Base-by-base conservation (phyloP, 92 coral and sea anemone genomes). In the Virgularia gustaviana region DNA sequence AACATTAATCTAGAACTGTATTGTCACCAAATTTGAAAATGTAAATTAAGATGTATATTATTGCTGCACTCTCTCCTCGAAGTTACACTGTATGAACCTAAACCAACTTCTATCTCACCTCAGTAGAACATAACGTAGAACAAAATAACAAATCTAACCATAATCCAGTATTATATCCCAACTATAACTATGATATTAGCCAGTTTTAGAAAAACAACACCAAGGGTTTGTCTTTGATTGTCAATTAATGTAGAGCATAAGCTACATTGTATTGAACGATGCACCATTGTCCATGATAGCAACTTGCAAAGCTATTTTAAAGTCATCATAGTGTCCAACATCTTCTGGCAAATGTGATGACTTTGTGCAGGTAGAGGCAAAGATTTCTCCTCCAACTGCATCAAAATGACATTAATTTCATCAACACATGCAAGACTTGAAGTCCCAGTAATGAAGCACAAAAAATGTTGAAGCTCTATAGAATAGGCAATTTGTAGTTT, bases 321-420 rank as follows among this genome's bases (percentile, higher is more conserved):
- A 72, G 4, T 52, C 23, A 6, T 56, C 85, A 34, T 80, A 80
- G 6, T 49, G 55, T 18, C 22, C 34, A 53, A 80, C 76, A 3
- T 47, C 45, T 34, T 9, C 18, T 35, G 85, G 85, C 29, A 72
- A 70, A 27, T 72, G 73, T 28, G 73, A 33, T 32, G 76, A 70
- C 19, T 72, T 44, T 10, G 38, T 39, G 73, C 85, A 80, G 0
- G 85, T 63, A 0, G 79, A 80, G 24, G 79, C 85, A 80, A 80
- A 80, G 13, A 80, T 80, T 34, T 70, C 68, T 61, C 73, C 81
- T 6, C 57, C 85, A 59, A 20, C 60, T 10, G 51, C 78, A 79
- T 63, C 71, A 31, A 79, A 71, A 27, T 33, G 12, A 60, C 73
- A 42, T 65, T 25, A 44, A 72, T 72, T 43, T 42, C 43, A 44